Evolutionary conservation across 2,888 invertebrate genomes (phyloP), one percentile per base, ranked within the genome.

Genomic region (Leptinotarsa peninsularis): DNA sequence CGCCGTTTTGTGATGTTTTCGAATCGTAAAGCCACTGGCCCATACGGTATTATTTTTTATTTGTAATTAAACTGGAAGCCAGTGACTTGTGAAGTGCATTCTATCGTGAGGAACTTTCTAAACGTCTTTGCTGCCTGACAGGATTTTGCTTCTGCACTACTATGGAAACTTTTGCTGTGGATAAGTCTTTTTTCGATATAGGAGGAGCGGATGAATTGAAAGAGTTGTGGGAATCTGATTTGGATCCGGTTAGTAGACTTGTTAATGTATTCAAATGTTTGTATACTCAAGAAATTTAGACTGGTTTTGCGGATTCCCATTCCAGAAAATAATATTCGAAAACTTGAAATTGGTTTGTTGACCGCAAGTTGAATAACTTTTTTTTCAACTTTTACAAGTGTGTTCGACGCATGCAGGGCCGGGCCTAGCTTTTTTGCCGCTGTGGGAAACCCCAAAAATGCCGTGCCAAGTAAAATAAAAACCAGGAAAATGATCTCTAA

Each of bases 211-310:
- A 93, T 83, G 93, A 93, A 89, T 91, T 94, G 86, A 93, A 93
- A 90, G 94, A 94, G 89, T 91, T 95, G 85, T 95, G 94, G 94
- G 82, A 83, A 88, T 92, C 94, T 84, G 94, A 94, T 90, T 91
- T 95, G 87, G 94, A 94, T 90, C 93, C 94, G 93, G 94, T 94
- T 89, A 94, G 94, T 78, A 4, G 17, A 63, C 58, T 52, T 52
- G 52, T 52, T 52, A 15, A 52, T 52, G 52, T 52, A 43, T 52
- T 52, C 52, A 52, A 52, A 52, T 15, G 15, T 52, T 52, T 52
- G 4, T 15, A 52, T 52, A 52, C 10, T 43, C 43, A 13, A 43
- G 43, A 43, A 43, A 43, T 43, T 43, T 13, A 43, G 43, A 43
- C 43, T 43, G 43, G 43, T 43, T 43, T 43, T 43, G 43, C 43